Conservation (phyloP, 2,113 vertebrate genomes). For the Clinocottus analis region DNA sequence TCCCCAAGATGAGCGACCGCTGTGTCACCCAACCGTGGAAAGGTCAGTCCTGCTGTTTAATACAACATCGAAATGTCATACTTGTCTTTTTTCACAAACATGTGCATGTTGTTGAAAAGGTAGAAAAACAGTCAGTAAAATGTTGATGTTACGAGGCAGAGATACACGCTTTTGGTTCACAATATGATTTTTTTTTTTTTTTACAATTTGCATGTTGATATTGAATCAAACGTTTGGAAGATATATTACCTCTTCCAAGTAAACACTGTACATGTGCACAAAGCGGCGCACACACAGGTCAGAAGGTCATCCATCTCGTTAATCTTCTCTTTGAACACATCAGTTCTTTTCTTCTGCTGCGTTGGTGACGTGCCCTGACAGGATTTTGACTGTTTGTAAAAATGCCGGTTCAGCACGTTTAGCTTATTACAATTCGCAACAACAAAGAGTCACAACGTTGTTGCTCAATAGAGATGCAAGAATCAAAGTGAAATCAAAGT, state of each 20-base stretch:
- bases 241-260: not conserved
- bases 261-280: not conserved
- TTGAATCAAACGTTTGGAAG: not conserved
- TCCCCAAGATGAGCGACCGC: slow-evolving; percentile 95
- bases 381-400: slow-evolving; percentile 35
- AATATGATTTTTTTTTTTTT: not conserved
- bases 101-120: no score
- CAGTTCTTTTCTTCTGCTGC: not conserved
- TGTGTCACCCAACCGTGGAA: slow-evolving; percentile 96
- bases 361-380: slow-evolving; percentile 40
- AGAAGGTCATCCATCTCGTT: not conserved
- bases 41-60: slow-evolving; percentile 83
- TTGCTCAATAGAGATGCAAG: not conserved
- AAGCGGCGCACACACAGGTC: no score
- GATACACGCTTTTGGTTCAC: not conserved
- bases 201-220: not conserved
- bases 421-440: not conserved
- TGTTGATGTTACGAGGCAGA: not conserved
- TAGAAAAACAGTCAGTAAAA: not conserved
- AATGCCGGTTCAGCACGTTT: slow-evolving; percentile 47
- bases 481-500: not conserved
- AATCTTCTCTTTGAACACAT: not conserved
- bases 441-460: slow-evolving; percentile 28
- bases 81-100: not conserved
- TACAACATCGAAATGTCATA: not conserved